Conservation (phyloP, 2,888 invertebrate genomes). For the Amiota mariae region DNA sequence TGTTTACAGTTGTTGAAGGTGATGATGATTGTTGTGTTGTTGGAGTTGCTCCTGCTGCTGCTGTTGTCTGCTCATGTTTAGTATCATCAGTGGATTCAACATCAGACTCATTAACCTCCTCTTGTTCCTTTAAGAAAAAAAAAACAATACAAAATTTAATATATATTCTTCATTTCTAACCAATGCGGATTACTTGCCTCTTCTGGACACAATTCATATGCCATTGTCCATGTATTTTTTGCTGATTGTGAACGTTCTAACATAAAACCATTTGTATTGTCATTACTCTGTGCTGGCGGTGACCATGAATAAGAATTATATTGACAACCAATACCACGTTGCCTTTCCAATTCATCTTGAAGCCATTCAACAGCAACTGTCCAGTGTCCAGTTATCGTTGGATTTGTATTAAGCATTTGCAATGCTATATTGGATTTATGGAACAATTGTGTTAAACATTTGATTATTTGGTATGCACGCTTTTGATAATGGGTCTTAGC, state of each 20-base stretch:
- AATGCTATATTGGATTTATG: constrained; percentile 87
- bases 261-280: constrained; percentile 95
- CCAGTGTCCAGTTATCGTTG: constrained; percentile 90
- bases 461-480: constrained; percentile 96
- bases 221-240: constrained; percentile 87
- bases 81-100: constrained; percentile 70
- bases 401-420: constrained; percentile 84
- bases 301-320: constrained; percentile 95
- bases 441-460: constrained; percentile 93
- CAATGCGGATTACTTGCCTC: constrained; percentile 73
- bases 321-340: constrained; percentile 76
- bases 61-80: constrained; percentile 49
- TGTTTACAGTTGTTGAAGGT: constrained; percentile 27
- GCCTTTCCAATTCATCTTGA: constrained; percentile 90
- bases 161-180: not conserved
- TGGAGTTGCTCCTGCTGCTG: not conserved
- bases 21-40: constrained; percentile 7
- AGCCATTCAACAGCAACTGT: constrained; percentile 93
- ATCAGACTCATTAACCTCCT: constrained; percentile 73
- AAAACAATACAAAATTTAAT: not conserved
- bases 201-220: constrained; percentile 83
- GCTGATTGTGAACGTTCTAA: constrained; percentile 95
- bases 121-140: constrained; percentile 63
- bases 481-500: constrained; percentile 97
- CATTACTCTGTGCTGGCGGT: constrained; percentile 94